Conservation (phyloP, 2,113 vertebrate species). For the Sebastes schlegelii region DNA sequence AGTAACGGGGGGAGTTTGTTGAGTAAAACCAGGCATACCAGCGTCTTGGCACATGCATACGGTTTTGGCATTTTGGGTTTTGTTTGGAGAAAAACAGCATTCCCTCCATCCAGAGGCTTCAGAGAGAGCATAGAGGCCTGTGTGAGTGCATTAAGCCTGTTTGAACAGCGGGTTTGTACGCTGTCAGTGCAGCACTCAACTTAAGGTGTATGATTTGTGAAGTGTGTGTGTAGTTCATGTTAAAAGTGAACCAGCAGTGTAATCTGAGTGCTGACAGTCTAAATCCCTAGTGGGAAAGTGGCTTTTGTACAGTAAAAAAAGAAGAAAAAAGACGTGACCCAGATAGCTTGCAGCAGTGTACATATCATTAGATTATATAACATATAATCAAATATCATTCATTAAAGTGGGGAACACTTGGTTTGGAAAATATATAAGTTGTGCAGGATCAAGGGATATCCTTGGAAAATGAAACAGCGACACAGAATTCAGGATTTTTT, state of each 20-base stretch:
- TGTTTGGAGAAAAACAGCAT: slow-evolving; percentile 61
- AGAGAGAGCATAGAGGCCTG: slow-evolving; percentile 14
- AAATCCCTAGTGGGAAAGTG: slow-evolving; percentile 60
- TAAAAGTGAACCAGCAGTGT: slow-evolving; percentile 62
- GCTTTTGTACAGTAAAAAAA: slow-evolving; percentile 55
- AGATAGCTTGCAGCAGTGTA: slow-evolving; percentile 41
- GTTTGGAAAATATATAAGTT: slow-evolving; percentile 25
- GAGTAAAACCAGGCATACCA: slow-evolving; percentile 70
- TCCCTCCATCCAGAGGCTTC: slow-evolving; percentile 23
- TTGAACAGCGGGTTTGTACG: slow-evolving; percentile 45
- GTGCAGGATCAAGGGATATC: slow-evolving; percentile 25
- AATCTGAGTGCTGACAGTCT: slow-evolving; percentile 63
- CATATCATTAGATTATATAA: slow-evolving; percentile 56
- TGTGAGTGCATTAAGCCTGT: slow-evolving; percentile 42
- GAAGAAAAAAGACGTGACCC: slow-evolving; percentile 38
- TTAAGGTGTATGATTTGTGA: slow-evolving; percentile 48
- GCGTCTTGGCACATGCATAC: slow-evolving; percentile 57
- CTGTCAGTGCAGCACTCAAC: slow-evolving; percentile 17
- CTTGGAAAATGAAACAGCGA: slow-evolving; percentile 34
- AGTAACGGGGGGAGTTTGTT: slow-evolving; percentile 29
- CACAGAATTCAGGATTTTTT: background rate
- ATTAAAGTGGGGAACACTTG: slow-evolving; percentile 23
- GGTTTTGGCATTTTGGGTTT: slow-evolving; percentile 60
- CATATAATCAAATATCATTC: slow-evolving; percentile 51
- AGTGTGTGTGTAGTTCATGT: slow-evolving; percentile 45